phyloP scores from a whole-genome alignment of 1,140 invertebrate species.

The Teleogryllus occipitalis region DNA sequence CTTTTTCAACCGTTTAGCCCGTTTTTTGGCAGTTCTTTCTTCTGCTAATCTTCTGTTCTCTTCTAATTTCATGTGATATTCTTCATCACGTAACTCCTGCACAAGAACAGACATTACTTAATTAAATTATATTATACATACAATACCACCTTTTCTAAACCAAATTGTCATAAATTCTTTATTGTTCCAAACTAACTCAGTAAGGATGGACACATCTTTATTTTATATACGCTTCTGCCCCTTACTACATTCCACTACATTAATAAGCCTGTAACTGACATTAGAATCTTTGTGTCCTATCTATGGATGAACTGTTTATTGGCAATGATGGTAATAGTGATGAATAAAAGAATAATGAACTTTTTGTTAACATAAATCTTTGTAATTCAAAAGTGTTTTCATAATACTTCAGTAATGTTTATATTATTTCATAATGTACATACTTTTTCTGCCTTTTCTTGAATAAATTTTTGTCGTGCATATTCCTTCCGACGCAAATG shows the following conservation, averaged over 20 bases:
- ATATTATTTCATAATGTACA: slow-evolving; percentile 7
- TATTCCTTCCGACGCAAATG: slow-evolving; percentile 91
- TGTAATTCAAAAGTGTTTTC: too few species aligned
- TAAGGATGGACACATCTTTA: background rate
- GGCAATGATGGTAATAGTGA: slow-evolving; percentile 18
- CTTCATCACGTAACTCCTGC: slow-evolving; percentile 70
- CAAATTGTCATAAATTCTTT: background rate
- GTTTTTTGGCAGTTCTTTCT: slow-evolving; percentile 73
- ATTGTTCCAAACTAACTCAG: background rate
- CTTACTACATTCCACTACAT: background rate
- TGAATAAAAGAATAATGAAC: too few species aligned
- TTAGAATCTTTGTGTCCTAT: slow-evolving; percentile 3
- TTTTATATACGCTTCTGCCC: background rate
- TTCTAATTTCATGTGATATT: slow-evolving; percentile 73
- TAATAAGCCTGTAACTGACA: background rate
- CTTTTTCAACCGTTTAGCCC: slow-evolving; percentile 71
- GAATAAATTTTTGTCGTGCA: slow-evolving; percentile 85
- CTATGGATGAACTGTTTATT: background rate
- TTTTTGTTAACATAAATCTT: too few species aligned
- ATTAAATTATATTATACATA: background rate
- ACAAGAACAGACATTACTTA: slow-evolving; percentile 27
- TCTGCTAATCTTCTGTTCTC: slow-evolving; percentile 69
- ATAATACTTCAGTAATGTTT: too few species aligned
- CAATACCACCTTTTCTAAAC: background rate
- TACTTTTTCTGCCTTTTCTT: slow-evolving; percentile 78